Conservation (phyloP, 2,797 vertebrate species). For the Cynopterus sphinx region DNA sequence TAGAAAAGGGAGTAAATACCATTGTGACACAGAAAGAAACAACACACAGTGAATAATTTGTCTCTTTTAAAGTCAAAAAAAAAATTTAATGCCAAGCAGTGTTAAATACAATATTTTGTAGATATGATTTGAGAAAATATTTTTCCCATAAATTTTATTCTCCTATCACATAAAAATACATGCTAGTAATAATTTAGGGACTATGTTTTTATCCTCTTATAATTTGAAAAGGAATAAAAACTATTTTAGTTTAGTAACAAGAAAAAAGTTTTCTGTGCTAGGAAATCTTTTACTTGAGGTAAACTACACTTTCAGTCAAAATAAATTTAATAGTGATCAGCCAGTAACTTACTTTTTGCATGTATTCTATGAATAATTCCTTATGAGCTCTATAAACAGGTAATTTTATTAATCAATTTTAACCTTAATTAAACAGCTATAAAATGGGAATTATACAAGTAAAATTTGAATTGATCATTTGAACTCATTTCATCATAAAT, state of each 20-base stretch:
- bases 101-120: not conserved
- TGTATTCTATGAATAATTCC: slow-evolving; percentile 16
- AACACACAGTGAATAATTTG: not conserved
- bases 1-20: not conserved
- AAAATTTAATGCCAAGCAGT: not conserved
- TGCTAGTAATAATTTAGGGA: not conserved
- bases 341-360: not conserved
- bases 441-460: not conserved
- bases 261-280: not conserved
- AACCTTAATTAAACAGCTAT: not conserved
- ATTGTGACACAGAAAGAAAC: not conserved
- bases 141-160: not conserved
- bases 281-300: not conserved
- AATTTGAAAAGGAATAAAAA: not conserved
- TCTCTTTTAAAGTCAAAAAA: not conserved
- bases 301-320: not conserved
- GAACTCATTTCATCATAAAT: not conserved
- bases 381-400: not conserved
- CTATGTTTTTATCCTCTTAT: not conserved
- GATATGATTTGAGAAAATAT: not conserved
- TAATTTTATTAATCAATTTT: not conserved
- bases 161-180: not conserved
- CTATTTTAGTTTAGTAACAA: not conserved
- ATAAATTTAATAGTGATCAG: not conserved
- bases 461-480: not conserved